Evolutionary conservation across 2,113 vertebrate species (phyloP).

Genomic region (Ctenomys sociabilis): DNA sequence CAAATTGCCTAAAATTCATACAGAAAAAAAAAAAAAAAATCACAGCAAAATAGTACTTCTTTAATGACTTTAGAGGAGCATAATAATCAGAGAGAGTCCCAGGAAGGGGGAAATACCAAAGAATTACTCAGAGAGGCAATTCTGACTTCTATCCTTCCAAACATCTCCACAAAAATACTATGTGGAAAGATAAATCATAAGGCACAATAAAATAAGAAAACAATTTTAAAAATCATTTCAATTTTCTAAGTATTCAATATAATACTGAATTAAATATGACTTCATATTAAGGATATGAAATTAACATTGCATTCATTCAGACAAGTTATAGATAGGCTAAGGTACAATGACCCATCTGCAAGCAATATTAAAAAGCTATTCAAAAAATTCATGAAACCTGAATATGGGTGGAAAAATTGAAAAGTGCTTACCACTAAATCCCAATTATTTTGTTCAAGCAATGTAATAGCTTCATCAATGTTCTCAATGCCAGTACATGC

Average conservation of each 20-base stretch:
- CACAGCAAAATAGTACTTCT: conserved; percentile 50
- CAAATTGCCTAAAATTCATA: conserved; percentile 38
- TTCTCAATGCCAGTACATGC: conserved; percentile 99
- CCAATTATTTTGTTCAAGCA: conserved; percentile 99
- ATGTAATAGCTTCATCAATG: conserved; percentile 99
- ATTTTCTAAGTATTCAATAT: conserved; percentile 53
- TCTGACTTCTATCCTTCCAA: conserved; percentile 53
- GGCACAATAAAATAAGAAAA: neutral
- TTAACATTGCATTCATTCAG: conserved; percentile 39
- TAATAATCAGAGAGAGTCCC: neutral
- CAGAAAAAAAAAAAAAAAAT: too few relatives aligned
- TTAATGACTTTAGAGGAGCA: conserved; percentile 18
- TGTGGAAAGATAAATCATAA: conserved; percentile 15
- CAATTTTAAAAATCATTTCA: conserved; percentile 32
- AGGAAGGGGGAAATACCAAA: conserved; percentile 33
- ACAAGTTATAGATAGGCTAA: neutral
- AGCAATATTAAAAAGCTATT: conserved; percentile 59
- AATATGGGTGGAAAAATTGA: conserved; percentile 50
- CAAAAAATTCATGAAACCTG: conserved; percentile 51
- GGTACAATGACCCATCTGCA: neutral
- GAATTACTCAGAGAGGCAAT: neutral
- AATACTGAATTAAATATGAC: conserved; percentile 51
- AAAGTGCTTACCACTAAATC: conserved; percentile 98
- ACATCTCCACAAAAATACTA: conserved; percentile 26
- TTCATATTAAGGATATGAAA: conserved; percentile 47